Evolutionary conservation across 2,113 vertebrate genomes (phyloP), one percentile per base, ranked within the genome.

Genomic region (Muscicapa adusta): DNA sequence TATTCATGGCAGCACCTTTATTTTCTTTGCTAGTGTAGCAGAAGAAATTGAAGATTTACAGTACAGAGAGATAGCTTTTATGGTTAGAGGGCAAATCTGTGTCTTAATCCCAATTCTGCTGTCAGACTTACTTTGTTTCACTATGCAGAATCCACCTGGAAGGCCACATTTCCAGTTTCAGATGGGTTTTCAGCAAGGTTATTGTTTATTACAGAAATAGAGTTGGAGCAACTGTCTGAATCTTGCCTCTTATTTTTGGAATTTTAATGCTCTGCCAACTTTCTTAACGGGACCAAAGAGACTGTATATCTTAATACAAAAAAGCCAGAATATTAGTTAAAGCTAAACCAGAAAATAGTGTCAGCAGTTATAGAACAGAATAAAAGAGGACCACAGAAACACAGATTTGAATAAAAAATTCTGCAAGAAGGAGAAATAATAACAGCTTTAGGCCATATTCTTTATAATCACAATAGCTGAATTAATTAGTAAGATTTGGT

Each of bases 191-290:
- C 70, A 89, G 65, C 26, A 72, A 72, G 80, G 73, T 82, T 88
- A 47, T 54, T 88, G 34, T 51, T 89, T 57, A 34, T 66, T 87
- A 87, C 10, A 92, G 77, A 94, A 94, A 91, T 31, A 60, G 8
- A 51, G 45, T 66, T 88, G 71, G 84, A 88, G 42, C 23, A 9
- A 76, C 36, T 85, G 61, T n/a, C 77, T 79, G 60, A 93, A 85
- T 89, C 38, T 72, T 85, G 66, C 74, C 74, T 89, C 58, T 83
- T 79, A 51, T 66, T 85, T 94, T 50, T 85, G 38, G 58, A 95
- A 95, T 93, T 89, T 88, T 79, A 76, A 73, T 67, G 19, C 22
- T 87, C 62, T 94, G 87, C 54, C 89, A 92, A 36, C 40, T 79
- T 61, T 22, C 48, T 85, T 91, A 88, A 76, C 18, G 13, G 25